phyloP scores from a whole-genome alignment of 2,797 vertebrate species.

The Poliocrania exsul region DNA sequence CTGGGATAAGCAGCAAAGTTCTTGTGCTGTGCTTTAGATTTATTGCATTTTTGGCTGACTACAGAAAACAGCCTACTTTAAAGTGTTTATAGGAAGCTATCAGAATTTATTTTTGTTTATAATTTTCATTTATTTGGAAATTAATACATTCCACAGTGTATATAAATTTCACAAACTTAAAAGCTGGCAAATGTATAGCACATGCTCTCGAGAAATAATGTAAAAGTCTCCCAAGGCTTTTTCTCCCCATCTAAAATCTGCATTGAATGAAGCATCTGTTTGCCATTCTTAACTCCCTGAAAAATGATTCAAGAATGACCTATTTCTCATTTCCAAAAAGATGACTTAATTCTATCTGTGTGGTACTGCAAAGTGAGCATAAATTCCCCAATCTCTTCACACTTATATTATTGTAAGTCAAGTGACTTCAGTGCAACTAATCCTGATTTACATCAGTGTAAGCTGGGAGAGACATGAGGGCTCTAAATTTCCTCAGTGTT shows the following conservation, averaged over 20 bases:
- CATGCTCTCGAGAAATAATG: not conserved
- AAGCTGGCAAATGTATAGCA: not conserved
- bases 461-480: constrained; percentile 7
- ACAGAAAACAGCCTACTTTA: not conserved
- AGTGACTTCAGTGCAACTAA: constrained; percentile 45
- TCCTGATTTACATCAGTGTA: constrained; percentile 52
- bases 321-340: constrained; percentile 43
- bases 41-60: not conserved
- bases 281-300: constrained; percentile 10
- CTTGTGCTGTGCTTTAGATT: not conserved
- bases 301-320: constrained; percentile 23
- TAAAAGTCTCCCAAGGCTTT: not conserved
- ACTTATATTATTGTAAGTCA: constrained; percentile 29
- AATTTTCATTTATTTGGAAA: constrained; percentile 44
- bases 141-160: not conserved
- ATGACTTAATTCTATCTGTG: constrained; percentile 47
- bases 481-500: constrained; percentile 44
- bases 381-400: constrained; percentile 42
- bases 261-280: constrained; percentile 9
- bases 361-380: constrained; percentile 27
- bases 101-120: not conserved
- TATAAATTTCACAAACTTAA: constrained; percentile 16
- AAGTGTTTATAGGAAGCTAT: not conserved
- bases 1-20: not conserved
- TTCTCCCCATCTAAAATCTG: not conserved